Evolutionary conservation across 2,888 invertebrate species (phyloP).

Genomic region (Hyles lineata): DNA sequence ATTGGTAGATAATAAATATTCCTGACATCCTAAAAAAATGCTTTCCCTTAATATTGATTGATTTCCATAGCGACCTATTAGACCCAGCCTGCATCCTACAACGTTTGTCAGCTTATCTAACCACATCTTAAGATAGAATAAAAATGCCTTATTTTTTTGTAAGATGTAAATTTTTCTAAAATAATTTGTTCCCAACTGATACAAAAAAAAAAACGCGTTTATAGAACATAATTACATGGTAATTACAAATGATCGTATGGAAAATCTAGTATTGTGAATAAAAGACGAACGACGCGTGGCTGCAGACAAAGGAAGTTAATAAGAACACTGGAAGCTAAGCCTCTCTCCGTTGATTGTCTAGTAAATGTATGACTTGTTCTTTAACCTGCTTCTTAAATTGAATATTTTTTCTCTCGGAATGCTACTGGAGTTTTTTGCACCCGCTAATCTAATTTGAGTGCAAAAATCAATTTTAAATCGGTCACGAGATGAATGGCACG

Average conservation of each 20-base stretch:
- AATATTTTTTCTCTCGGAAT: neutral
- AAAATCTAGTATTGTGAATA: neutral
- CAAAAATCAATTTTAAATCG: conserved; percentile 8
- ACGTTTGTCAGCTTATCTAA: no score
- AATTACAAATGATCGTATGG: conserved; percentile 5
- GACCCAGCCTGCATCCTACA: no score
- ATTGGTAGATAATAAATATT: no score
- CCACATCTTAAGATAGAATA: no score
- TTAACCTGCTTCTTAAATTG: neutral
- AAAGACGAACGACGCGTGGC: neutral
- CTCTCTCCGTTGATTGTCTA: neutral
- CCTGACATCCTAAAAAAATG: no score
- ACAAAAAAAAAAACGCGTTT: neutral
- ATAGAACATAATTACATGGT: neutral
- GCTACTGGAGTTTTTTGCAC: neutral
- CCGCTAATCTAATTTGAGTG: conserved; percentile 10
- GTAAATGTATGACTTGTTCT: neutral
- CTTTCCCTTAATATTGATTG: no score
- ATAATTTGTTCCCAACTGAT: no score
- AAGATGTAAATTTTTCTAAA: no score
- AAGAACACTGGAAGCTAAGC: neutral
- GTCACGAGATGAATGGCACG: neutral
- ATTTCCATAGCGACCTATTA: no score
- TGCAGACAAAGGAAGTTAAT: neutral
- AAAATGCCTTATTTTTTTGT: no score